Conservation (phyloP, 2,888 invertebrate species). For the Pycnomerus fuliginosus region DNA sequence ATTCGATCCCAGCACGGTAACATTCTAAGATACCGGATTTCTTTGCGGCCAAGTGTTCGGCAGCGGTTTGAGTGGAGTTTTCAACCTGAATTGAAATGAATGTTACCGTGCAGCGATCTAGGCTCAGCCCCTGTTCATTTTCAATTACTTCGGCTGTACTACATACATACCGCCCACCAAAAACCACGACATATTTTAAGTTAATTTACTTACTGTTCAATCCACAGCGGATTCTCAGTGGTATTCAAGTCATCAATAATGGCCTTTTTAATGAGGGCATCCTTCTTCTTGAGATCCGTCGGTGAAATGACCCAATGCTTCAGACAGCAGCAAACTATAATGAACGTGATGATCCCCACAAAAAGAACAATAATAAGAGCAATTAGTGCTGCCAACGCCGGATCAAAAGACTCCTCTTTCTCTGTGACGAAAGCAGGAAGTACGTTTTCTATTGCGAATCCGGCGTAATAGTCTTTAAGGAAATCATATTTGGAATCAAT, state of each 20-base stretch:
- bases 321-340: constrained; percentile 84
- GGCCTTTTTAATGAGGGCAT: constrained; percentile 78
- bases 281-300: constrained; percentile 79
- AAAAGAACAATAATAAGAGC: constrained; percentile 81
- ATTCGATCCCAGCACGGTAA: no score
- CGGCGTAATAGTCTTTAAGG: constrained; percentile 74
- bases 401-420: constrained; percentile 77
- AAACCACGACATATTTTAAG: no score
- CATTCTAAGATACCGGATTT: no score
- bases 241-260: constrained; percentile 84
- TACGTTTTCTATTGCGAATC: constrained; percentile 73
- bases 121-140: no score
- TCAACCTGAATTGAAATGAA: no score
- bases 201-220: constrained; percentile 71
- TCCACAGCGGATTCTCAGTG: constrained; percentile 90
- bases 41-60: no score
- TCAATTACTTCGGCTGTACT: no score
- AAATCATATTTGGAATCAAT: constrained; percentile 86
- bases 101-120: no score
- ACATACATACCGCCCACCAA: constrained; percentile 1
- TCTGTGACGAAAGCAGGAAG: constrained; percentile 67
- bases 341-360: constrained; percentile 82
- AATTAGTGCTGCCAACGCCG: constrained; percentile 81
- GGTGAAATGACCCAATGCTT: constrained; percentile 85
- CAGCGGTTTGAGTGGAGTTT: no score